Conservation (phyloP, 2,888 invertebrate species). For the Aricia artaxerxes region DNA sequence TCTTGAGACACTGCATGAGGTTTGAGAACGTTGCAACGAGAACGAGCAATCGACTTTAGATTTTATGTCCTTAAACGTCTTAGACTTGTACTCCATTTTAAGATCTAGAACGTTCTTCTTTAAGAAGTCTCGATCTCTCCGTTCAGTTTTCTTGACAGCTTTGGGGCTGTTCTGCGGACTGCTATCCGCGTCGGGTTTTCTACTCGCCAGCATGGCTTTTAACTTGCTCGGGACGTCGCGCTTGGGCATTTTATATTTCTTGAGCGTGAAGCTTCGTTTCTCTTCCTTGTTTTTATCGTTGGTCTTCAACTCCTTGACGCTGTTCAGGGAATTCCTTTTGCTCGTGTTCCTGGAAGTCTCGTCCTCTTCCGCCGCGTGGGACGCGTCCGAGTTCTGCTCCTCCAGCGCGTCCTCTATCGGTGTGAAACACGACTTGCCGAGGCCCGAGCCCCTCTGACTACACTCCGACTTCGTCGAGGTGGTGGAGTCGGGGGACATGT, state of each 20-base stretch:
- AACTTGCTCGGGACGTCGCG: conserved; percentile 88
- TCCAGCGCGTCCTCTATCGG: conserved; percentile 56
- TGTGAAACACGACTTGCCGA: conserved; percentile 59
- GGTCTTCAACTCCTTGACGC: conserved; percentile 62
- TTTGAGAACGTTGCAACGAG: conserved; percentile 73
- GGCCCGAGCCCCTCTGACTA: conserved; percentile 70
- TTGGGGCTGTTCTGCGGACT: conserved; percentile 82
- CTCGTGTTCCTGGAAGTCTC: conserved; percentile 66
- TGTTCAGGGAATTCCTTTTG: conserved; percentile 71
- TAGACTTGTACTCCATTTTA: conserved; percentile 86
- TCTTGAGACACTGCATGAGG: conserved; percentile 72
- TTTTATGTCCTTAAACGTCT: conserved; percentile 92
- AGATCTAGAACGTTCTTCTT: conserved; percentile 84
- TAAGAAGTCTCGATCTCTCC: conserved; percentile 83
- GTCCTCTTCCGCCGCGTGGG: conserved; percentile 55
- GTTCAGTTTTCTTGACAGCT: conserved; percentile 81
- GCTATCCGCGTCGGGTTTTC: conserved; percentile 74
- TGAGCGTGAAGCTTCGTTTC: conserved; percentile 77
- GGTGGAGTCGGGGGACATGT: conserved; percentile 84
- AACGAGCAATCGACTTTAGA: conserved; percentile 86
- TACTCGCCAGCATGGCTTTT: conserved; percentile 84
- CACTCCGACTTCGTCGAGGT: conserved; percentile 78
- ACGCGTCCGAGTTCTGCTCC: conserved; percentile 52
- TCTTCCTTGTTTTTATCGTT: conserved; percentile 75
- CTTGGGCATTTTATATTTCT: conserved; percentile 89